Evolutionary conservation across 2,888 invertebrate species (phyloP).

Genomic region (Hirtodrosophila confusa): DNA sequence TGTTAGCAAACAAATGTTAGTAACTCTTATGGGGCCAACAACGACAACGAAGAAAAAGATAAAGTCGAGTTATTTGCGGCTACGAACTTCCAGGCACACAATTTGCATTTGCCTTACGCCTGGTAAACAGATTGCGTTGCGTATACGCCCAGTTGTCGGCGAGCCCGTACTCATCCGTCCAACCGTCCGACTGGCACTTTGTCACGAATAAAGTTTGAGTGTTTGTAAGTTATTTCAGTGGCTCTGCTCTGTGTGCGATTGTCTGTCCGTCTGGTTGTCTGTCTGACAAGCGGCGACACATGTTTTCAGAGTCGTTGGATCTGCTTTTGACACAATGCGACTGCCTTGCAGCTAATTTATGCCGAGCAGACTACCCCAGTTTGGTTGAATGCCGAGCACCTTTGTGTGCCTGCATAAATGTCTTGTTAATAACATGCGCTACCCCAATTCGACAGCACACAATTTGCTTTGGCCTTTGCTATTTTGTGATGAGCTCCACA

Average conservation of each 20-base stretch:
- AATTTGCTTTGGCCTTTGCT: constrained; percentile 12
- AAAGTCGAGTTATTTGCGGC: constrained; percentile 59
- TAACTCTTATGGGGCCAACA: constrained; percentile 36
- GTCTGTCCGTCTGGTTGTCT: constrained; percentile 13
- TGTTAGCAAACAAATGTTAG: constrained; percentile 69
- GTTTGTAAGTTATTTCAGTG: constrained; percentile 68
- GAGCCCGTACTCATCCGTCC: constrained; percentile 2
- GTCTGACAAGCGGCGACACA: constrained; percentile 59
- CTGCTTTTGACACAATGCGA: constrained; percentile 58
- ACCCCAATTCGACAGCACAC: constrained; percentile 28
- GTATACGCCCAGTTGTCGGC: constrained; percentile 53
- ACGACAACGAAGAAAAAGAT: constrained; percentile 5
- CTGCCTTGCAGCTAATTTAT: constrained; percentile 64
- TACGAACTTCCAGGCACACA: constrained; percentile 53
- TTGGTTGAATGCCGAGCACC: constrained; percentile 35
- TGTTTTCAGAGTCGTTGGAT: constrained; percentile 55
- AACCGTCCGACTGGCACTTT: constrained; percentile 45
- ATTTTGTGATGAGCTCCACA: not conserved
- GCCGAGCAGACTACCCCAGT: constrained; percentile 37
- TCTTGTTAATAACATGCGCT: constrained; percentile 61
- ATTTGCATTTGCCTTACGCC: constrained; percentile 60
- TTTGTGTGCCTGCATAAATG: constrained; percentile 64
- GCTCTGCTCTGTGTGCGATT: constrained; percentile 1
- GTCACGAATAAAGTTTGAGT: constrained; percentile 58
- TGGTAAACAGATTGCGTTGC: constrained; percentile 53